Conservation (phyloP, 2,113 vertebrate species). For the Acrocephalus arundinaceus region DNA sequence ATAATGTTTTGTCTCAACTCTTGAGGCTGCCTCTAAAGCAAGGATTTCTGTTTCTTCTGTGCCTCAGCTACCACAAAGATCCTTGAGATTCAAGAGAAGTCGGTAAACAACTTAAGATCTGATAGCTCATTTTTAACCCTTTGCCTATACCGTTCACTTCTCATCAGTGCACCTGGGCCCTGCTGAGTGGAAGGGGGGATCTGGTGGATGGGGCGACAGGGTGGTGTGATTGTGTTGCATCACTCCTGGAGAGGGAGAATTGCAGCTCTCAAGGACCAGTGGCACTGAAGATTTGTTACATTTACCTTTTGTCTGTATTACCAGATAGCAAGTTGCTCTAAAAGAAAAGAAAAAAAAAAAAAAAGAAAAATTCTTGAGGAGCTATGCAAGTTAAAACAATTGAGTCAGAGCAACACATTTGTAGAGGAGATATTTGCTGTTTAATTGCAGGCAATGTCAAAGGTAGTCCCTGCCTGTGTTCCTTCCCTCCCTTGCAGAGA, state of each 20-base stretch:
- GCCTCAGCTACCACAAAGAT: not conserved
- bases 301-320: not conserved
- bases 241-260: not conserved
- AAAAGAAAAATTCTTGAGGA: not conserved
- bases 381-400: not conserved
- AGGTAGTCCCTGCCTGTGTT: not conserved
- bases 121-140: conserved; percentile 17
- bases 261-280: rapidly evolving
- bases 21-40: not conserved
- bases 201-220: rapidly evolving
- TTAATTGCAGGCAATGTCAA: not conserved
- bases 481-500: not conserved
- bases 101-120: conserved; percentile 26
- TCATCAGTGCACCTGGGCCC: rapidly evolving
- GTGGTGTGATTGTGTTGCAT: not conserved
- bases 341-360: not conserved
- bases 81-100: conserved; percentile 22
- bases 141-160: not conserved
- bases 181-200: not conserved
- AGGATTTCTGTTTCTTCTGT: not conserved
- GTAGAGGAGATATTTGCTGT: not conserved
- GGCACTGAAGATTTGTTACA: not conserved
- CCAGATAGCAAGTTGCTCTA: not conserved
- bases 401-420: not conserved
- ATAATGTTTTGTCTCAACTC: not conserved